Evolutionary conservation across 2,113 vertebrate species (phyloP).

Genomic region (Acinonyx jubatus): DNA sequence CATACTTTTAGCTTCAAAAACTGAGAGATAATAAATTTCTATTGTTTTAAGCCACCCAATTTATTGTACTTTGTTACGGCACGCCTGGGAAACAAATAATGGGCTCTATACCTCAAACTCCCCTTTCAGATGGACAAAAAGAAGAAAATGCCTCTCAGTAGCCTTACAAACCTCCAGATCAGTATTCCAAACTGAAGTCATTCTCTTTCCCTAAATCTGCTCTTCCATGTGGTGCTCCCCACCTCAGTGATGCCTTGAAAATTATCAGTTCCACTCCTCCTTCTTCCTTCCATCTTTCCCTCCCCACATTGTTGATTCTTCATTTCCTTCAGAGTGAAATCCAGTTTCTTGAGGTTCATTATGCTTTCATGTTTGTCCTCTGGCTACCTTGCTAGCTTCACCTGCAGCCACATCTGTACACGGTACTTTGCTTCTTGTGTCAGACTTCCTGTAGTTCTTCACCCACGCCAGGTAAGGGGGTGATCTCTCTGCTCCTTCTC

Average conservation of each 20-base stretch:
- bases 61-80: background rate
- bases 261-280: background rate
- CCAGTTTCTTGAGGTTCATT: background rate
- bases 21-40: background rate
- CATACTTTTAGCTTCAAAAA: background rate
- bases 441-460: background rate
- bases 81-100: background rate
- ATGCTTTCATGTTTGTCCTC: background rate
- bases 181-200: background rate
- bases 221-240: fast-evolving
- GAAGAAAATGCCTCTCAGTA: background rate
- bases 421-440: background rate
- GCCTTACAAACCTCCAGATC: background rate
- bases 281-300: background rate
- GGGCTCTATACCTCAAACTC: background rate
- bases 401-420: background rate
- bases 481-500: background rate
- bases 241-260: no score
- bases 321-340: background rate
- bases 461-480: background rate
- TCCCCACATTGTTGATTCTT: background rate
- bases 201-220: background rate
- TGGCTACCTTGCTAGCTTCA: background rate
- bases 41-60: background rate
- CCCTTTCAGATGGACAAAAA: background rate